Evolutionary conservation across 2,888 invertebrate genomes (phyloP).

Genomic region (Synergus itoensis): DNA sequence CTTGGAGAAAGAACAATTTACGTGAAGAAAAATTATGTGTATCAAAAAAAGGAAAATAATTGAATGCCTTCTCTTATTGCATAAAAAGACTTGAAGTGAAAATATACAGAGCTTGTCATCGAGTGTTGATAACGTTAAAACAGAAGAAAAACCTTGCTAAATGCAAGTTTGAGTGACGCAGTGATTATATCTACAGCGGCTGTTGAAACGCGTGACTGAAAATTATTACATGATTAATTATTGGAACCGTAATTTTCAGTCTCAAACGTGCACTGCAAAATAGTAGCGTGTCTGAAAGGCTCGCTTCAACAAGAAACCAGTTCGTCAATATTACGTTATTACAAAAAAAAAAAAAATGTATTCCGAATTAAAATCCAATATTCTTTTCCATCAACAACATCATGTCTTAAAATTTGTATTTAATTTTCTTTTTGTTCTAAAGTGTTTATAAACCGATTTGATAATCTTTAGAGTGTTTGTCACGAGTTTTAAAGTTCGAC

Average conservation of each 20-base stretch:
- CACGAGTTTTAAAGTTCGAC: conserved; percentile 45
- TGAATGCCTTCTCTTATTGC: not conserved
- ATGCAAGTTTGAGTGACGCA: conserved; percentile 22
- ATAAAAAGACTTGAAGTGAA: not conserved
- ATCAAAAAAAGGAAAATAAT: not conserved
- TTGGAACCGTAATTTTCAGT: conserved; percentile 12
- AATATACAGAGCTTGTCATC: not conserved
- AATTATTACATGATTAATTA: conserved; percentile 37
- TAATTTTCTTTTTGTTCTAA: not conserved
- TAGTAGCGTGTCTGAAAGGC: not conserved
- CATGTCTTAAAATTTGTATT: not conserved
- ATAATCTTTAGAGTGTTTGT: conserved; percentile 1
- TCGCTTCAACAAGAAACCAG: not conserved
- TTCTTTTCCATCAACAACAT: not conserved
- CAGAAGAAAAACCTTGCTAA: conserved; percentile 14
- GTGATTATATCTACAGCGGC: conserved; percentile 4
- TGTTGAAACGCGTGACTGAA: conserved; percentile 31
- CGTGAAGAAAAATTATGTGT: not conserved
- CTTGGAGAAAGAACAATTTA: not conserved
- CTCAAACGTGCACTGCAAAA: not conserved
- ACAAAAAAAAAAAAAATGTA: not conserved
- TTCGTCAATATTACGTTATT: not conserved
- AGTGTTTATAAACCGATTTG: not conserved
- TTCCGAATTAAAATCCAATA: not conserved
- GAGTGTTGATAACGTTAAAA: not conserved